phyloP scores from a whole-genome alignment of 2,113 vertebrate genomes.

The Vicugna pacos region DNA sequence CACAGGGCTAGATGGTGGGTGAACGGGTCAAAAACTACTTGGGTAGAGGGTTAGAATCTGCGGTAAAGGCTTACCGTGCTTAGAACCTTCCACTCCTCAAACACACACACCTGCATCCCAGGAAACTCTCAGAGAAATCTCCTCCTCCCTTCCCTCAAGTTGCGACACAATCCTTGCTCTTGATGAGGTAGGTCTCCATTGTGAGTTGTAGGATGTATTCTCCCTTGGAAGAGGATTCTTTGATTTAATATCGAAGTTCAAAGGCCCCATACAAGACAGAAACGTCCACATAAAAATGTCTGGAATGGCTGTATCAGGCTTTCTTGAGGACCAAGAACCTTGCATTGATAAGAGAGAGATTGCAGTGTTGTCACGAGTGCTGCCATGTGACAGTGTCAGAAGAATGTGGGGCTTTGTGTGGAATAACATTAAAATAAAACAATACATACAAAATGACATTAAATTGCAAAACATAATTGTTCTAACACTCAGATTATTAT shows the following conservation, averaged over 20 bases:
- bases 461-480: background rate
- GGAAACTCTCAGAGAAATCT: background rate
- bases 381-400: background rate
- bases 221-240: constrained; percentile 66
- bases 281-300: constrained; percentile 68
- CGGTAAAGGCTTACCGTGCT: background rate
- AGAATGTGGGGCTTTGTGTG: background rate
- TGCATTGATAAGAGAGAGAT: constrained; percentile 79
- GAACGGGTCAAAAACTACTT: background rate
- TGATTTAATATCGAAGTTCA: constrained; percentile 79
- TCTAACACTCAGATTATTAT: background rate
- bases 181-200: background rate
- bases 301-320: constrained; percentile 82
- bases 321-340: constrained; percentile 66
- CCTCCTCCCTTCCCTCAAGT: background rate
- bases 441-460: too few relatives aligned
- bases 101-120: background rate
- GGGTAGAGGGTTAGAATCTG: background rate
- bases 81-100: background rate
- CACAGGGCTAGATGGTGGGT: background rate
- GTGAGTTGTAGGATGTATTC: constrained; percentile 54
- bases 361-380: background rate
- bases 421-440: background rate
- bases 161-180: background rate
- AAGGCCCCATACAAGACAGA: constrained; percentile 65